Evolutionary conservation across 2,113 vertebrate genomes (phyloP).

Genomic region (Phrynocephalus versicolor): DNA sequence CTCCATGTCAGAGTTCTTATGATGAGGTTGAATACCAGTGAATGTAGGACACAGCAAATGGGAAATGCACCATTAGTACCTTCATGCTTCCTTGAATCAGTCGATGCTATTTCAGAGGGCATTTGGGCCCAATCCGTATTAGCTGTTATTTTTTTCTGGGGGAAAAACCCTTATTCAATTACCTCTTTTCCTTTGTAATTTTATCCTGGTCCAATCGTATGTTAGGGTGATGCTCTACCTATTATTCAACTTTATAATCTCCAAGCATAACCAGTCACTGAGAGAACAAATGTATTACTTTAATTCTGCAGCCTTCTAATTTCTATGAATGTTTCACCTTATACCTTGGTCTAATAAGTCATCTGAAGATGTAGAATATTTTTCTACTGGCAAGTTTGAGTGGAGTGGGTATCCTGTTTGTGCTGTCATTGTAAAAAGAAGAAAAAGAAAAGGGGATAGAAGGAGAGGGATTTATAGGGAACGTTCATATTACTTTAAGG

Average conservation of each 20-base stretch:
- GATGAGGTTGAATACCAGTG: not conserved
- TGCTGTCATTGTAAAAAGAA: slow-evolving; percentile 52
- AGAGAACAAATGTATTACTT: not conserved
- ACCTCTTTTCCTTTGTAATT: slow-evolving; percentile 37
- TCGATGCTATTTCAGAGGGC: not conserved
- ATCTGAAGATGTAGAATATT: slow-evolving; percentile 60
- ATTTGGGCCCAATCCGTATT: not conserved
- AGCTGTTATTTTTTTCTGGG: not conserved
- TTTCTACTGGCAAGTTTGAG: slow-evolving; percentile 64
- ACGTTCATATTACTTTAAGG: slow-evolving; percentile 72
- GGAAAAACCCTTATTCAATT: too few species aligned
- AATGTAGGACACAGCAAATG: not conserved
- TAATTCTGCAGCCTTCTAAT: not conserved
- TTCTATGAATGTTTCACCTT: not conserved
- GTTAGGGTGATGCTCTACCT: not conserved
- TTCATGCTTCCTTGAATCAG: not conserved
- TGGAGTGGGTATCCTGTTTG: slow-evolving; percentile 70
- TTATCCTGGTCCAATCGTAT: slow-evolving; percentile 21
- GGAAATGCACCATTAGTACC: not conserved
- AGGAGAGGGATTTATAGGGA: slow-evolving; percentile 62
- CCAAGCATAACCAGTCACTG: slow-evolving; percentile 31
- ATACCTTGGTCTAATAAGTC: slow-evolving; percentile 57
- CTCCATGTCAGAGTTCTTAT: not conserved
- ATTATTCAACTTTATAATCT: slow-evolving; percentile 4
- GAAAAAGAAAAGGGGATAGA: slow-evolving; percentile 16